Evolutionary conservation across 2,888 invertebrate species (phyloP).

Genomic region (Amaurobius ferox): DNA sequence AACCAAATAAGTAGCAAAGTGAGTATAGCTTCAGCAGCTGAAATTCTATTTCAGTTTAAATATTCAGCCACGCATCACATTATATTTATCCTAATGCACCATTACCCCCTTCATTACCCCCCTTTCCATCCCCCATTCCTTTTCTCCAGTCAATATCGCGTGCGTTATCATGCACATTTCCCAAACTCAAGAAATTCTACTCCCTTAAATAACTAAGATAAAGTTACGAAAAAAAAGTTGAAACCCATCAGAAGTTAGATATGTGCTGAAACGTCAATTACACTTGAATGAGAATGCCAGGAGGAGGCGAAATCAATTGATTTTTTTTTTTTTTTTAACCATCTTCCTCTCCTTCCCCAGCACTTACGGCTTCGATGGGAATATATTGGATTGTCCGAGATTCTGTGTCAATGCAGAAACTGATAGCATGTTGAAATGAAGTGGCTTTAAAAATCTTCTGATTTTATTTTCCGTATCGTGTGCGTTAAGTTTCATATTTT

Average conservation of each 20-base stretch:
- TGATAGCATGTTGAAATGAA: neutral
- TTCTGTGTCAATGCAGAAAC: neutral
- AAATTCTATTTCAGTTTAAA: too few species aligned
- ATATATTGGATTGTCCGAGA: neutral
- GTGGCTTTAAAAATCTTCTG: neutral
- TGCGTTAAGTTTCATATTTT: neutral
- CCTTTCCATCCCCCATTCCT: too few species aligned
- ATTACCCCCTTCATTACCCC: too few species aligned
- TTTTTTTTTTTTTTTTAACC: neutral
- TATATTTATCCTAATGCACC: too few species aligned
- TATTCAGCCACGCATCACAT: too few species aligned
- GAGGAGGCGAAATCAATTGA: neutral
- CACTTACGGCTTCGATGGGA: too few species aligned
- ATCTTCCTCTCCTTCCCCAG: neutral
- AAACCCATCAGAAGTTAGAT: neutral
- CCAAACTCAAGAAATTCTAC: neutral
- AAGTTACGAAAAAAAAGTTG: neutral
- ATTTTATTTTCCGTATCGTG: neutral
- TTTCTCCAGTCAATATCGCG: neutral
- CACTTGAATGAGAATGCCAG: neutral
- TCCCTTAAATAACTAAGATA: neutral
- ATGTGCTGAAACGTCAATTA: neutral
- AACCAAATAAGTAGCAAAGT: too few species aligned
- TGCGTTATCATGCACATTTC: neutral
- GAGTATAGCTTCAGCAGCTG: too few species aligned